Base-by-base conservation (phyloP, 2,888 invertebrate genomes). In the Philereme vetulata region DNA sequence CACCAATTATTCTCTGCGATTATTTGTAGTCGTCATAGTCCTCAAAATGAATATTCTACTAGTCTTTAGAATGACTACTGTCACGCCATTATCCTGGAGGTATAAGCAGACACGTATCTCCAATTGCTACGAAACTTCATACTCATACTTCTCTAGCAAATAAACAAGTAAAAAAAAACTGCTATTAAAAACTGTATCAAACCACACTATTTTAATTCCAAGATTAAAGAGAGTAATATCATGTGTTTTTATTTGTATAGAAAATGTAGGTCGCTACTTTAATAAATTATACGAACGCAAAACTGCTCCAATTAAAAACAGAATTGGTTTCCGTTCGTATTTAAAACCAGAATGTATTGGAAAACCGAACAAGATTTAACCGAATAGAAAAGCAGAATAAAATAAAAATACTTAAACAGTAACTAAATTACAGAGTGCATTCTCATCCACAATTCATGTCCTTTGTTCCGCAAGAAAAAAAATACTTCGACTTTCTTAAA, bases 401-500 rank as follows among this genome's bases (percentile, higher is more conserved):
- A 56, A 55, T 55, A 51, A 59, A 62, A 65, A 53, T 55, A 61
- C 62, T 45, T 61, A 32, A 56, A 60, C 54, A 57, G 57, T 49
- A 61, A 62, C 58, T 62, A 64, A 69, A 69, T 70, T 66, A 67
- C 53, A 67, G 42, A 58, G 56, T 51, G 60, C 60, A 60, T 36
- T 62, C 51, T 51, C 61, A 58, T 67, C 56, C 55, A 60, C 60
- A 51, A 65, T 67, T 65, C 63, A 66, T 60, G 65, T 67, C 58
- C 64, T 65, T 65, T 63, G 63, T 61, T 61, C 57, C 51, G 56
- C 51, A 51, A 35, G 33, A 52, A 63, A 64, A 69, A 59, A 72
- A 62, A 63, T 21, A 21, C 64, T 57, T 54, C 43, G 56, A 66
- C 62, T 62, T 70, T 67, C 61, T 70, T 66, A 67, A 69, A 21